Conservation (phyloP, 2,797 vertebrate genomes). For the Micropoecilia bifurca region DNA sequence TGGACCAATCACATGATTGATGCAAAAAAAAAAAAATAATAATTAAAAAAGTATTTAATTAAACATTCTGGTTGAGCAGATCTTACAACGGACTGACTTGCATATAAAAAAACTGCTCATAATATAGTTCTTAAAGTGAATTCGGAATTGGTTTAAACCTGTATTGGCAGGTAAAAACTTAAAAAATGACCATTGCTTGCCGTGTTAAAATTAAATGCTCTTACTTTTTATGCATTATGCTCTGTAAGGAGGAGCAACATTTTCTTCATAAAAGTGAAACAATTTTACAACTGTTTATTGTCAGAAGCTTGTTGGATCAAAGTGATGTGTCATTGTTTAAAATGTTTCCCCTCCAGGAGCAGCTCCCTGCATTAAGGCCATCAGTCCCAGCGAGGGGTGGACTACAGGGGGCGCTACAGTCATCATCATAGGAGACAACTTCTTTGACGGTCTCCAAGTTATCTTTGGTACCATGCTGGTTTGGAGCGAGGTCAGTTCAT, state of each 20-base stretch:
- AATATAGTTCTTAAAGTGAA: background rate
- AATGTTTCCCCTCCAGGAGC: conserved; percentile 82
- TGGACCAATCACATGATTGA: background rate
- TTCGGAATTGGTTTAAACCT: background rate
- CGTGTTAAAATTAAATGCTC: background rate
- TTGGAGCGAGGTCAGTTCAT: conserved; percentile 95
- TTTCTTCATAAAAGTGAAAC: background rate
- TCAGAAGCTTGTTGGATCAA: conserved; percentile 7
- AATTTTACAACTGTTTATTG: conserved; percentile 1
- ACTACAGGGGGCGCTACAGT: conserved; percentile 98
- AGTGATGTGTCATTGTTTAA: conserved; percentile 9
- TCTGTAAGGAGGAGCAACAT: background rate
- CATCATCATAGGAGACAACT: conserved; percentile 99
- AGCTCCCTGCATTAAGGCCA: conserved; percentile 99
- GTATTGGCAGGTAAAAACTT: too few species aligned
- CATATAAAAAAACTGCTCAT: background rate
- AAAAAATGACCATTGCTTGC: background rate
- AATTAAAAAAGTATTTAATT: background rate
- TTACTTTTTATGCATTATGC: background rate
- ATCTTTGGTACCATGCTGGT: conserved; percentile 99
- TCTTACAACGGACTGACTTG: background rate
- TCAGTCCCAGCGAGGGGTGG: conserved; percentile 99
- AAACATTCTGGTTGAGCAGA: background rate
- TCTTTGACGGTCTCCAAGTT: conserved; percentile 99
- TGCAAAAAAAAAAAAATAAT: too few species aligned